These are phyloP conservation scores for Phalacrocorax aristotelis DNA, from an alignment of 2,113 vertebrate species.

Conservation along the genomic window DNA sequence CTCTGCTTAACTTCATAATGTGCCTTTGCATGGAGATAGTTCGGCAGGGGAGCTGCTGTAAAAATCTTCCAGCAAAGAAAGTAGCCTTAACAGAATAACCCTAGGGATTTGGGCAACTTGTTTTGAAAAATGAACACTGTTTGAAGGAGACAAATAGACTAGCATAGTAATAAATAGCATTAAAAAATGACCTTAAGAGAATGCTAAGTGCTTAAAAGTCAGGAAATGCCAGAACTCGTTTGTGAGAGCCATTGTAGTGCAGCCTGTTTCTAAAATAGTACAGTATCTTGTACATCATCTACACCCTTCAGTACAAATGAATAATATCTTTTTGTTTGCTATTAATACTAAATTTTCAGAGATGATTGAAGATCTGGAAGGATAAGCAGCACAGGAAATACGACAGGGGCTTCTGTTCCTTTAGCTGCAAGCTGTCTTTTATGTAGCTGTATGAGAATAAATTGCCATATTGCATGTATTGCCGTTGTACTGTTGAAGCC, in stretches of 20 bases:
- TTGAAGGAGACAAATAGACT: not conserved
- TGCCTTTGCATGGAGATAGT: not conserved
- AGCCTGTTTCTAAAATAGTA: slow-evolving; percentile 18
- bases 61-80: not conserved
- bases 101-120: not conserved
- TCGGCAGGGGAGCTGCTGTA: not conserved
- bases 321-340: slow-evolving; percentile 33
- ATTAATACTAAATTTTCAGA: not conserved
- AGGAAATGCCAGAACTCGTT: slow-evolving; percentile 34
- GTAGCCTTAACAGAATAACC: not conserved
- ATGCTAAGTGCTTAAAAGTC: slow-evolving; percentile 24
- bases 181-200: slow-evolving; percentile 20
- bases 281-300: not conserved
- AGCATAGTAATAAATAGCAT: not conserved
- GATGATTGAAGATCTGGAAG: not conserved
- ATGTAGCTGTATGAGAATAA: not conserved
- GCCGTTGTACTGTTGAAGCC: not conserved
- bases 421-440: not conserved
- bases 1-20: not conserved
- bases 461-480: not conserved
- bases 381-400: not conserved
- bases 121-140: not conserved
- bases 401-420: not conserved
- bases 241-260: not conserved
- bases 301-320: not conserved